phyloP scores from a whole-genome alignment of 1,140 invertebrate species.

The Ctenoplectra terminalis region DNA sequence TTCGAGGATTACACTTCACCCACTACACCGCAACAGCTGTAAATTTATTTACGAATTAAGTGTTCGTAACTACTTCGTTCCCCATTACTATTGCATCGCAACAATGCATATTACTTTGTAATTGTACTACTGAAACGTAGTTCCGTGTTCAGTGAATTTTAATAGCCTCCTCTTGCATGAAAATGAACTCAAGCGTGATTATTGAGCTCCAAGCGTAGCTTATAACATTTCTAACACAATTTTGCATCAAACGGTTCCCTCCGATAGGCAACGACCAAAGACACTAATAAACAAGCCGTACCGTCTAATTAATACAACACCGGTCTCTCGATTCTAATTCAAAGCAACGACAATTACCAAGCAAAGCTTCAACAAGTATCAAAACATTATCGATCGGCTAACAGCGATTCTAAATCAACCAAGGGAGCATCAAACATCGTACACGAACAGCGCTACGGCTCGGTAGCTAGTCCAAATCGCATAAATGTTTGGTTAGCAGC shows the following conservation, averaged over 20 bases:
- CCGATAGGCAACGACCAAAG: not conserved
- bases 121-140: not conserved
- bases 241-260: not conserved
- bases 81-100: not conserved
- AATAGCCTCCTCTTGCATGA: not conserved
- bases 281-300: not conserved
- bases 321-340: not conserved
- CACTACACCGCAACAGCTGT: not conserved
- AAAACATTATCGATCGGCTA: not conserved
- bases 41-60: not conserved
- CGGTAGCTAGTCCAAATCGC: not conserved
- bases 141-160: not conserved
- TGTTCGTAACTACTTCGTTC: not conserved
- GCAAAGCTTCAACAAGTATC: not conserved
- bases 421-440: not conserved
- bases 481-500: conserved; percentile 28
- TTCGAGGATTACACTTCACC: no score
- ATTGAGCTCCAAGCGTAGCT: not conserved
- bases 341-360: not conserved
- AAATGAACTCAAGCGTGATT: not conserved
- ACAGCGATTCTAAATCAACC: not conserved
- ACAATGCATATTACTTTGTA: not conserved
- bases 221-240: not conserved
- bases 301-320: not conserved
- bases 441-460: not conserved